Evolutionary conservation across 2,888 invertebrate genomes (phyloP).

Genomic region (Antheraea assamensis): DNA sequence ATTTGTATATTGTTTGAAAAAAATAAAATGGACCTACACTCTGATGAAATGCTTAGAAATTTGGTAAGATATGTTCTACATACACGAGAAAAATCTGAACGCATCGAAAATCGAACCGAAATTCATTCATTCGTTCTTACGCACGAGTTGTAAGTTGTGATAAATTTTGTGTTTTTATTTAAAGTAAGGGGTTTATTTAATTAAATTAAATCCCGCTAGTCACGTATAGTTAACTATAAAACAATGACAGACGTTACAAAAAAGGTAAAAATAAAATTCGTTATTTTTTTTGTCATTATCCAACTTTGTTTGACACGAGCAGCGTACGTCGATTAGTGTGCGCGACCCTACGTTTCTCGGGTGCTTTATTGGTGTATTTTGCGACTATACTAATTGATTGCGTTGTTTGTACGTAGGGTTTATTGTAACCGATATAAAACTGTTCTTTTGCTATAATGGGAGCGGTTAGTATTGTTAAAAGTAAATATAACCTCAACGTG

Average conservation of each 20-base stretch:
- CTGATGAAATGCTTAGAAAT: slow-evolving; percentile 28
- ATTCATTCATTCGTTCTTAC: slow-evolving; percentile 49
- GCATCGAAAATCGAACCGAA: slow-evolving; percentile 34
- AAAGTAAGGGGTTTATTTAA: slow-evolving; percentile 37
- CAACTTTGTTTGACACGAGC: slow-evolving; percentile 59
- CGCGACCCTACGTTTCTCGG: slow-evolving; percentile 53
- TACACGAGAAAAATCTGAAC: slow-evolving; percentile 31
- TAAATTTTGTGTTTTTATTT: slow-evolving; percentile 34
- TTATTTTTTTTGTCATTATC: slow-evolving; percentile 33
- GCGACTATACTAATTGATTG: slow-evolving; percentile 5
- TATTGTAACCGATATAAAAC: neutral
- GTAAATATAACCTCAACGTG: slow-evolving; percentile 59
- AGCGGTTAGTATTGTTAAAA: slow-evolving; percentile 43
- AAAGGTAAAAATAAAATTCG: slow-evolving; percentile 60
- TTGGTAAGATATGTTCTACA: slow-evolving; percentile 1
- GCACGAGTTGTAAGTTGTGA: slow-evolving; percentile 51
- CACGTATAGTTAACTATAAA: slow-evolving; percentile 30
- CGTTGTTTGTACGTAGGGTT: neutral
- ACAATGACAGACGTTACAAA: slow-evolving; percentile 76
- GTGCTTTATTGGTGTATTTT: slow-evolving; percentile 31
- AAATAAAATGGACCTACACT: slow-evolving; percentile 34
- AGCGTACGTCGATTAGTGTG: slow-evolving; percentile 57
- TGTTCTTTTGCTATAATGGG: slow-evolving; percentile 34
- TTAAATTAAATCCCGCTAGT: slow-evolving; percentile 32
- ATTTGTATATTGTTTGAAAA: slow-evolving; percentile 30